Conservation (phyloP, 2,113 vertebrate species). For the Anthoscopus minutus region DNA sequence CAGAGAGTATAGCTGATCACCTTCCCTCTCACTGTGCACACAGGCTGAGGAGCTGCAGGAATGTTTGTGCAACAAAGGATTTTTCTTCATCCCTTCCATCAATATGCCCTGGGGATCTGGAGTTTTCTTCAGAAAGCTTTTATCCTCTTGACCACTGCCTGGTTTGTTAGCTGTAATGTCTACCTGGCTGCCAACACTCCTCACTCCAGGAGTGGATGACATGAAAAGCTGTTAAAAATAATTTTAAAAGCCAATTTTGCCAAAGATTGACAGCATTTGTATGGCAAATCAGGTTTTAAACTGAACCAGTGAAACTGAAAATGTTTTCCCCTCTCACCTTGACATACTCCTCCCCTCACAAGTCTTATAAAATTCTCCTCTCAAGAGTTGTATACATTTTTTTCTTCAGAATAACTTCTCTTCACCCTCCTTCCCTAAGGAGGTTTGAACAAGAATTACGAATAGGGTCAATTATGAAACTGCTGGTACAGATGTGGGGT, state of each 20-base stretch:
- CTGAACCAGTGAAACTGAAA: background rate
- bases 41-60: background rate
- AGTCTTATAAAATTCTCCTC: background rate
- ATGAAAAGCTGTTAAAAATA: background rate
- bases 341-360: background rate
- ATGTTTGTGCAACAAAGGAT: background rate
- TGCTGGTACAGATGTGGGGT: background rate
- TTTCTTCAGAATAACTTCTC: background rate
- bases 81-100: background rate
- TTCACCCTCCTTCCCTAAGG: background rate
- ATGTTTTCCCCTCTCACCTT: background rate
- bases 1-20: fast-evolving
- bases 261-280: background rate
- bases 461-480: background rate
- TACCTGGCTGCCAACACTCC: background rate
- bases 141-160: background rate
- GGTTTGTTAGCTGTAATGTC: background rate
- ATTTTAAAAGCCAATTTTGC: background rate
- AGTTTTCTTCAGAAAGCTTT: background rate
- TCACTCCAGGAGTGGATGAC: background rate
- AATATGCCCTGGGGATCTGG: background rate
- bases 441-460: background rate
- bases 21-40: background rate
- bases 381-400: background rate
- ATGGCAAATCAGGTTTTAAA: background rate